phyloP scores from a whole-genome alignment of 1,140 invertebrate species.

The Drosophila tristis region DNA sequence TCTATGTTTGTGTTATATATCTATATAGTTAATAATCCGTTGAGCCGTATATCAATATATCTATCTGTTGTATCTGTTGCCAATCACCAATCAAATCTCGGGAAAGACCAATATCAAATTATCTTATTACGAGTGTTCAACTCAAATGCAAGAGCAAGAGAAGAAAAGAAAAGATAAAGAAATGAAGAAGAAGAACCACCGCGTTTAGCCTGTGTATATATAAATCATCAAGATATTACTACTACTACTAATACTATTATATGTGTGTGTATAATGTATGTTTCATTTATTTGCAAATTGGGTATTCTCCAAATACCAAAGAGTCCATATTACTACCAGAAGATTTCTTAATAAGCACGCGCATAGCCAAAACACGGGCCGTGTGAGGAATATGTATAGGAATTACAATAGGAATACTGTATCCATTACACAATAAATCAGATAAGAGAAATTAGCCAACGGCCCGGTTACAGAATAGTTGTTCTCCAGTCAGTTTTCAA shows the following conservation, averaged over 20 bases:
- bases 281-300: constrained; percentile 56
- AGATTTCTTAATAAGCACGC: constrained; percentile 84
- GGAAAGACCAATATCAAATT: constrained; percentile 35
- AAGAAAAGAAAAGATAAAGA: constrained; percentile 5
- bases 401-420: background rate
- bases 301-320: constrained; percentile 82
- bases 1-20: constrained; percentile 42
- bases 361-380: constrained; percentile 37
- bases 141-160: no score
- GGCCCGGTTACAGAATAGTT: constrained; percentile 5
- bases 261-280: constrained; percentile 31
- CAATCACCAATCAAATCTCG: constrained; percentile 46
- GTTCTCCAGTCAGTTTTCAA: no score
- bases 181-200: constrained; percentile 36
- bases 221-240: constrained; percentile 3
- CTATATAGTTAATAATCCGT: constrained; percentile 44
- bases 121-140: background rate
- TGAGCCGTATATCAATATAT: constrained; percentile 51
- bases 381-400: constrained; percentile 6
- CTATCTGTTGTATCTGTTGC: constrained; percentile 53
- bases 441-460: background rate
- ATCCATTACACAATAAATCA: background rate
- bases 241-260: background rate
- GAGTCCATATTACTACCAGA: constrained; percentile 84
- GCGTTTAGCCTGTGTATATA: constrained; percentile 52